Evolutionary conservation across 2,797 vertebrate genomes (phyloP), one percentile per base, ranked within the genome.

Genomic region (Lutjanus argentimaculatus): DNA sequence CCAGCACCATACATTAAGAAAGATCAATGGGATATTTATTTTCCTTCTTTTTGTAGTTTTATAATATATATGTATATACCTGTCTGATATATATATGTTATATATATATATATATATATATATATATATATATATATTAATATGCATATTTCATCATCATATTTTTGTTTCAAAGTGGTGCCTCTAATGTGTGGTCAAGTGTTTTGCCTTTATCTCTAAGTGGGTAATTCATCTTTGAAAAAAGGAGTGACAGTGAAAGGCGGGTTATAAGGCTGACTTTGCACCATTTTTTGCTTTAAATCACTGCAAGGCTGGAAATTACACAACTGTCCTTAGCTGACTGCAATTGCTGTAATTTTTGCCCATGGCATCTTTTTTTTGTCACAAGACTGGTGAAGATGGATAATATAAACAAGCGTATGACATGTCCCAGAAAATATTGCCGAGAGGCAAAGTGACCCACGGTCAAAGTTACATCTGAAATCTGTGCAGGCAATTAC

Each of bases 351-450:
- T 76, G 11, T 71, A 3, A n/a, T 65, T 74, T 72, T 68, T 67
- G 36, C 77, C 48, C 16, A 36, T 12, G 48, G 56, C 59, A 56
- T 56, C 19, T n/a, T n/a, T 42, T 55, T 67, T 67, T 78, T 61
- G n/a, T 75, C 22, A 63, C 55, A 1, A 19, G 49, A 79, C 22
- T 15, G 36, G 48, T 74, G 67, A 72, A 73, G 73, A 82, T 84
- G 13, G 64, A 84, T 68, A 66, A 82, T 53, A 48, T 81, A 83
- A 87, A 82, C 53, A 80, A 67, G 67, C 30, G 72, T 70, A 75
- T 83, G 3, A 79, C 72, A 77, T 65, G 45, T 63, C 66, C 61
- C 40, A 30, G 58, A 30, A 69, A 77, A 80, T 82, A 65, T 40
- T 65, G 21, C 80, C 58, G 51, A 79, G 48, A 68, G 70, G 51